A percentile compares a stretch with the other conserved stretches of the same genome.
Conservation (phyloP, 2,113 vertebrate species). For the Pelecanus crispus region DNA sequence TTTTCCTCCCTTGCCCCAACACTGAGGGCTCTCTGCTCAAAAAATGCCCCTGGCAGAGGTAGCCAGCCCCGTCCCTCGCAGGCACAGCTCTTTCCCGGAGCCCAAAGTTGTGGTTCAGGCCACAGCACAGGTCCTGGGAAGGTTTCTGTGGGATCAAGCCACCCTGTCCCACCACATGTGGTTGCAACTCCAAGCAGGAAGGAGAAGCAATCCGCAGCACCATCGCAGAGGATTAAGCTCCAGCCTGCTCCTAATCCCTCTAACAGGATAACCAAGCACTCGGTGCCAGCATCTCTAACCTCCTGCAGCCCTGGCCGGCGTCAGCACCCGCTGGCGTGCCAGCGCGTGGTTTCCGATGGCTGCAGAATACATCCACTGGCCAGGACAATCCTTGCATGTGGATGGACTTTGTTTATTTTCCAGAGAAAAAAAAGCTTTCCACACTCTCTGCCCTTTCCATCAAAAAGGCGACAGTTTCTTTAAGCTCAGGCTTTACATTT, state of each 20-base stretch:
- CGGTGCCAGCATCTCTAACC: not conserved
- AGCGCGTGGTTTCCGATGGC: not conserved
- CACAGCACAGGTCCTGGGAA: not conserved
- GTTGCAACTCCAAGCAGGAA: not conserved
- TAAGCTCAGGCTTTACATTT: not conserved
- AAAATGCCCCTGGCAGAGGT: not conserved
- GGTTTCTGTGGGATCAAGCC: not conserved
- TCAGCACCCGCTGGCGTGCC: not conserved
- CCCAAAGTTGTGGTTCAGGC: not conserved
- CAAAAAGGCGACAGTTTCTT: not conserved
- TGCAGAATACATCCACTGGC: not conserved
- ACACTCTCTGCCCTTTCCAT: not conserved
- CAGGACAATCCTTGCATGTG: not conserved
- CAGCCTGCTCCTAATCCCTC: conserved; percentile 40
- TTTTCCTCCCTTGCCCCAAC: not conserved
- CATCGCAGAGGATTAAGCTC: not conserved
- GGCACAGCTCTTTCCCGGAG: not conserved
- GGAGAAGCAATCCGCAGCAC: not conserved
- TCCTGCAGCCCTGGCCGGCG: not conserved
- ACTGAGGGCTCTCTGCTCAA: not conserved
- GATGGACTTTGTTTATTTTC: not conserved
- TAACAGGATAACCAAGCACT: conserved; percentile 32
- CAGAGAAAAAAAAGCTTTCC: not conserved
- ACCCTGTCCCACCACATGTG: not conserved
- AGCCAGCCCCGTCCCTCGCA: not conserved